Evolutionary conservation across 2,888 invertebrate genomes (phyloP).

Genomic region (Sinodicranocentrus sp.): DNA sequence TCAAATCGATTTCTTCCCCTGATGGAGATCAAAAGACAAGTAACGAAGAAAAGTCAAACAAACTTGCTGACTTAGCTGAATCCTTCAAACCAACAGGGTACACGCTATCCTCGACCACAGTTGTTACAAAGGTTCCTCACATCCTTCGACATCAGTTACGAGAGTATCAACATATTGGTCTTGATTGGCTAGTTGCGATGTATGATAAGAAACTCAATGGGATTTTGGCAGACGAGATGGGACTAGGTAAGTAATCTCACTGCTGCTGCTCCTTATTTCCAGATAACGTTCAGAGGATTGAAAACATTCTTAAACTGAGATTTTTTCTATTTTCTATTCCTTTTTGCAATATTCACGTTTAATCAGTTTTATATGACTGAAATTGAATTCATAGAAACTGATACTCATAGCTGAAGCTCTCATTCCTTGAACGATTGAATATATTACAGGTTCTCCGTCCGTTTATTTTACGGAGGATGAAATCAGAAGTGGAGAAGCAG

Average conservation of each 20-base stretch:
- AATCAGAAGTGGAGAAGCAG: conserved; percentile 99
- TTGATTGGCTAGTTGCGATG: conserved; percentile 98
- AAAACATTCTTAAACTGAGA: too few species aligned
- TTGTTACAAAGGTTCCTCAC: conserved; percentile 85
- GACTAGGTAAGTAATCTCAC: conserved; percentile 94
- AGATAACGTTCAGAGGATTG: too few species aligned
- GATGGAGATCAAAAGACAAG: conserved; percentile 90
- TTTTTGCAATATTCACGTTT: too few species aligned
- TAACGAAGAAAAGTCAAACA: conserved; percentile 38
- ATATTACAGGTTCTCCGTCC: conserved; percentile 98
- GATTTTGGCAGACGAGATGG: conserved; percentile 95
- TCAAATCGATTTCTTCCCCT: conserved; percentile 82
- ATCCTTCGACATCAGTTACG: conserved; percentile 92
- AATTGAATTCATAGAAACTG: too few species aligned
- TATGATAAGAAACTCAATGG: conserved; percentile 96
- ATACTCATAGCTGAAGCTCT: too few species aligned
- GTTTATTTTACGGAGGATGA: conserved; percentile 95
- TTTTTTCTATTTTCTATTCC: too few species aligned
- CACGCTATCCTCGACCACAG: conserved; percentile 94
- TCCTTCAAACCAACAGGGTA: conserved; percentile 98
- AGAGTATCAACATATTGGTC: conserved; percentile 98
- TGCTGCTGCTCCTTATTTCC: too few species aligned
- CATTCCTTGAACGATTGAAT: too few species aligned
- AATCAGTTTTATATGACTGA: too few species aligned
- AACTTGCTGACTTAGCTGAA: conserved; percentile 92